phyloP scores from a whole-genome alignment of 2,797 vertebrate species.

The Otus scops region DNA sequence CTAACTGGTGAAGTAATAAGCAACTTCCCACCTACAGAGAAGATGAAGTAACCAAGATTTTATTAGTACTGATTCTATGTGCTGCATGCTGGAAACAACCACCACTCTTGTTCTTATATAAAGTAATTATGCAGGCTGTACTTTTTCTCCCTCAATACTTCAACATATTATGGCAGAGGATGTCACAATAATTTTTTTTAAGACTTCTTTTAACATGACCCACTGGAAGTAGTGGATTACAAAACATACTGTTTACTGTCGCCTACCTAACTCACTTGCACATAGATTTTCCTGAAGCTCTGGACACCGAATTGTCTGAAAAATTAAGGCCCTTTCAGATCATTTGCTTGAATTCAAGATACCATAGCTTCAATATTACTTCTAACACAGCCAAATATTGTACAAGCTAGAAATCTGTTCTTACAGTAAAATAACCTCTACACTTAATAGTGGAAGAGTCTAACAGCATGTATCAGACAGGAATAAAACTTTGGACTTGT shows the following conservation, averaged over 20 bases:
- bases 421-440: neutral
- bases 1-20: neutral
- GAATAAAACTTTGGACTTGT: neutral
- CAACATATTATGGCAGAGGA: neutral
- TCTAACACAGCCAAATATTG: fast-evolving
- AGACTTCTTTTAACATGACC: neutral
- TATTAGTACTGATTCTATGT: neutral
- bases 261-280: neutral
- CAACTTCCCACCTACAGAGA: neutral
- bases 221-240: neutral
- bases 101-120: neutral
- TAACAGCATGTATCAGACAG: neutral
- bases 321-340: neutral
- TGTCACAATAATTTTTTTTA: neutral
- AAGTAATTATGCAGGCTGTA: neutral
- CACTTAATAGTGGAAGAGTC: too few relatives aligned
- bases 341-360: neutral
- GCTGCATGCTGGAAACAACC: neutral
- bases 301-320: neutral
- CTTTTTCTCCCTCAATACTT: fast-evolving
- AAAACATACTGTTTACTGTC: neutral
- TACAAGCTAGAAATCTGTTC: neutral
- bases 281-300: neutral
- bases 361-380: neutral
- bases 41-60: neutral